Evolutionary conservation across 2,797 vertebrate genomes (phyloP).

Genomic region (Yasuhikotakia modesta): DNA sequence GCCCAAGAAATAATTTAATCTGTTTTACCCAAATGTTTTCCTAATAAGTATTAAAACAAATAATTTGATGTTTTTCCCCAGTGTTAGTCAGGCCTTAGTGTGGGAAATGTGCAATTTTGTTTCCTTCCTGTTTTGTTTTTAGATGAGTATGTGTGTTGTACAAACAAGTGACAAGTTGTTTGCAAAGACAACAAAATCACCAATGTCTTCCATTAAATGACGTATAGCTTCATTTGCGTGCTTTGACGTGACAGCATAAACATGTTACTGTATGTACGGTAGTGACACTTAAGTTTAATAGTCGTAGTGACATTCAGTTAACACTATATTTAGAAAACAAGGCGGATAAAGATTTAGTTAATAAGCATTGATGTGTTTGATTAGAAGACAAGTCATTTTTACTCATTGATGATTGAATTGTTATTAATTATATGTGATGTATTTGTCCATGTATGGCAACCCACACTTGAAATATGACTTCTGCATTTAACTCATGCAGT

Average conservation of each 20-base stretch:
- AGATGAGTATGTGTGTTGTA: conserved; percentile 90
- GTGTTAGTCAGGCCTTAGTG: conserved; percentile 42
- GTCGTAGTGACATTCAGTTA: conserved; percentile 64
- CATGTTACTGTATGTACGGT: conserved; percentile 95
- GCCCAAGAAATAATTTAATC: conserved; percentile 4
- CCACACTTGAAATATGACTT: too few species aligned
- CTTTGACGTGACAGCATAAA: conserved; percentile 84
- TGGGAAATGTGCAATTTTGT: conserved; percentile 95
- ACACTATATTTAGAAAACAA: conserved; percentile 49
- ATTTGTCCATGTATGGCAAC: too few species aligned
- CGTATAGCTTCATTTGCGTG: conserved; percentile 99
- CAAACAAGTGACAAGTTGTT: conserved; percentile 99
- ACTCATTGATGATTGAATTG: background rate
- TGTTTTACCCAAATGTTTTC: background rate
- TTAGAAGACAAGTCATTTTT: conserved; percentile 31
- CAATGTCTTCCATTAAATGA: conserved; percentile 99
- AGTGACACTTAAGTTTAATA: conserved; percentile 83
- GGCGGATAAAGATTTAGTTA: conserved; percentile 63
- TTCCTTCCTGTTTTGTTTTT: conserved; percentile 80
- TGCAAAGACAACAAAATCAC: conserved; percentile 99
- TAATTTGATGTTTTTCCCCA: too few species aligned
- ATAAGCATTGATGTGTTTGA: conserved; percentile 39
- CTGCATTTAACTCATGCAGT: too few species aligned
- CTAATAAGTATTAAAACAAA: background rate
- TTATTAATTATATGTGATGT: background rate